Evolutionary conservation across 2,888 invertebrate species (phyloP), one percentile per base, ranked within the genome.

Genomic region (Dynastes tityus): DNA sequence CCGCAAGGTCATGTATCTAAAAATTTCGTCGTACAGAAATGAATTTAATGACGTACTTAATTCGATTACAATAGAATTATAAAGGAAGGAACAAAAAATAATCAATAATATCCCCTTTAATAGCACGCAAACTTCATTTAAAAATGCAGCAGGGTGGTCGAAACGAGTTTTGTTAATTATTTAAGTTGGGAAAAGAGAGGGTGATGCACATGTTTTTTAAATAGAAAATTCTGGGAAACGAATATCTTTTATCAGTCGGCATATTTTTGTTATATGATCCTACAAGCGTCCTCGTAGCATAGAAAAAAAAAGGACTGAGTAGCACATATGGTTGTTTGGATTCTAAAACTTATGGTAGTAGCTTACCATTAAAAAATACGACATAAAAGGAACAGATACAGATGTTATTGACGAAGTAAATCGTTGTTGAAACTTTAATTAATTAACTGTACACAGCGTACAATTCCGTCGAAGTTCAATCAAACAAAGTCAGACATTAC

Each of bases 201-300:
- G 55, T 27, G 16, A 61, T 61, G 40, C 73, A 61, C 2, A 27
- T 73, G 71, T 61, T 73, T 73, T 73, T 58, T 61, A 22, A 75
- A 75, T 75, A 65, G 65, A 64, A 61, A 16, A 40, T 79, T 70
- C 79, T 70, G 70, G 51, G 79, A 79, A 79, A 68, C 16, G 64
- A 55, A 58, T 74, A 78, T 73, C 74, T 75, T 74, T 79, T 75
- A 70, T 79, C 76, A 49, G 63, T 49, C 79, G 79, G 79, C 61
- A 73, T 76, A 76, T 68, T 76, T 79, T 79, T 79, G 76, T 74
- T 53, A 79, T 76, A 55, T 63, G 76, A 79, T 79, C 76, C 67
- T 58, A 61, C 49, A 63, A 63, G 13, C 76, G 65, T 76, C 67
- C 45, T 76, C 37, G 53, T 51, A 27, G 11, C 22, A 27, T 8